Base-by-base conservation (phyloP, 2,888 invertebrate genomes). In the Watsonalla cultraria region DNA sequence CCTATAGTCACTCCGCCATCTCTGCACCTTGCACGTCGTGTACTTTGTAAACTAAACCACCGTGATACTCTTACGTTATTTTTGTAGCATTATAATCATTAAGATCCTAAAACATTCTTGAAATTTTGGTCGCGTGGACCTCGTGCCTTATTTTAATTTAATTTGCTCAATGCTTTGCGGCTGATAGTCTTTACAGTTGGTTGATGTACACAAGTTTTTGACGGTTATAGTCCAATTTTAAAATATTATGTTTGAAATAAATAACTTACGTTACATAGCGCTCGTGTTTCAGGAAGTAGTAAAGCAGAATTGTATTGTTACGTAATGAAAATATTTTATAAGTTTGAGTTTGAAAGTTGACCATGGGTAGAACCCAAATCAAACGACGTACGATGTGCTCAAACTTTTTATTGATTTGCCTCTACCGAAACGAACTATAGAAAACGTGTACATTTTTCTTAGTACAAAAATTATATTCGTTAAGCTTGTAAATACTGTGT, bases 131-230 rank as follows among this genome's bases (percentile, higher is more conserved):
- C 83, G 62, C 64, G 61, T 62, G 66, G 81, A 85, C 82, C 81
- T 74, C 74, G 86, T 87, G 86, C 86, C 87, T 90, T 88, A 86
- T 78, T 82, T 84, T 78, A 74, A 66, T 79, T 83, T 88, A 59
- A 70, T 84, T 86, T 86, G 84, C 84, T 86, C 84, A 86, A 84
- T 71, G 74, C 79, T 79, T 42, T 76, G 63, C 78, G 74, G 82
- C 82, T 84, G 80, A 81, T 85, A 82, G 84, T 82, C 82, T 81
- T 78, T 71, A 73, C 68, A 72, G 72, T 71, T 70, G 35, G 35
- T 48, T 14, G 68, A 62, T 74, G 66, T 70, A 71, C 63, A 65
- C 66, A 72, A 69, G 66, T 56, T 39, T 49, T 49, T 49, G 5
- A 11, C 8, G 11, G 42, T 37, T 37, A 42, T 5, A 42, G 5